A percentile compares a stretch with the other conserved stretches of the same genome.
phyloP scores from a whole-genome alignment of 37 sponge, comb jelly and placozoan species.

The Hormiphora californensis region DNA sequence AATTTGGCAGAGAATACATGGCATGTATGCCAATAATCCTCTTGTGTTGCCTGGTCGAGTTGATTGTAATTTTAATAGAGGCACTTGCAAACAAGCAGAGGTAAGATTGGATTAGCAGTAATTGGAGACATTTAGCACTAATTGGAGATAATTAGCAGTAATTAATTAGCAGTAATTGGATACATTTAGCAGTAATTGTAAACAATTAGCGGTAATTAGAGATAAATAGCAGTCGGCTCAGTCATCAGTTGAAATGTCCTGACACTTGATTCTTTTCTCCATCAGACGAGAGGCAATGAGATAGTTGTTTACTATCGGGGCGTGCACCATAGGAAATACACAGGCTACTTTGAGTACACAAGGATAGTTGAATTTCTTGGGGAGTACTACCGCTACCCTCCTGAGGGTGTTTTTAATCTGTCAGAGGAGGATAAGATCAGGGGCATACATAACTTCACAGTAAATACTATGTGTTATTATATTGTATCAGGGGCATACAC shows the following conservation, averaged over 20 bases:
- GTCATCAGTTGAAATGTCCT: not conserved
- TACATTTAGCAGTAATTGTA: no score
- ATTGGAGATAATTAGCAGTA: no score
- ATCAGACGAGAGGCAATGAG: conserved; percentile 13
- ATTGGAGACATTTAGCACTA: no score
- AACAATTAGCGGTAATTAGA: no score
- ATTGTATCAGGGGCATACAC: no score
- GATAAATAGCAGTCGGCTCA: no score
- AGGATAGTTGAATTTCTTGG: conserved; percentile 11
- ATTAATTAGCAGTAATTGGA: no score
- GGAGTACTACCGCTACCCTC: conserved; percentile 9
- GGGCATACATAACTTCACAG: no score
- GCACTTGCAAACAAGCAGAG: conserved; percentile 51
- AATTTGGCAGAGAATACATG: not conserved
- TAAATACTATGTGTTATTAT: no score
- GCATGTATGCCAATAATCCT: conserved; percentile 37
- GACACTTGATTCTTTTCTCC: not conserved
- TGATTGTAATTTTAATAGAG: conserved; percentile 46
- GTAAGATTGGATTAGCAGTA: no score
- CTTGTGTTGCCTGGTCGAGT: conserved; percentile 33
- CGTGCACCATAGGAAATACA: conserved; percentile 38
- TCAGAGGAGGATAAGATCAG: not conserved
- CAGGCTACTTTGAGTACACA: not conserved
- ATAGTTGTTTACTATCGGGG: conserved; percentile 39
- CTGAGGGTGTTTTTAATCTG: conserved; percentile 8